These are phyloP conservation scores for Serranus cabrilla DNA, from an alignment of 2,797 vertebrate species.

Conservation along the genomic window DNA sequence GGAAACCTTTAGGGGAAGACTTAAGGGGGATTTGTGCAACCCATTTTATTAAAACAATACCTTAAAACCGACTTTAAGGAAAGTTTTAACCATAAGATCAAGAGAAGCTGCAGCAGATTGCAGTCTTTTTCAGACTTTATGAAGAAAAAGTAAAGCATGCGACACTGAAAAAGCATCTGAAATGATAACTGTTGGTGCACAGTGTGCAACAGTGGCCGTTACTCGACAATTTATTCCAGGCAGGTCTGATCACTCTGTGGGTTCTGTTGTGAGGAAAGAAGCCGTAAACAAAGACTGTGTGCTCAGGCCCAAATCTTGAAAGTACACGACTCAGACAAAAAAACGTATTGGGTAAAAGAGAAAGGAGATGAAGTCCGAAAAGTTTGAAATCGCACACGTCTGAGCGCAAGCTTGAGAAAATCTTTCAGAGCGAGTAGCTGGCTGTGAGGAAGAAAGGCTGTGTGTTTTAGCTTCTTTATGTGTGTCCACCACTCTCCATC, in stretches of 20 bases:
- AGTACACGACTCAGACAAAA: conserved; percentile 57
- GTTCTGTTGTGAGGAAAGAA: conserved; percentile 40
- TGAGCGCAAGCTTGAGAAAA: conserved; percentile 83
- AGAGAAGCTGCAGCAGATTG: conserved; percentile 82
- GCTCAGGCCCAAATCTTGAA: conserved; percentile 60
- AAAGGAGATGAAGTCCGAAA: conserved; percentile 71
- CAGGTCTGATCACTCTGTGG: conserved; percentile 23
- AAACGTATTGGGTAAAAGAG: conserved; percentile 55
- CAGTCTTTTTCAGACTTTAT: conserved; percentile 63
- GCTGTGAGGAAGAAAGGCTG: conserved; percentile 83
- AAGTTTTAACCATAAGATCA: conserved; percentile 41
- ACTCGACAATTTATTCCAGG: conserved; percentile 24
- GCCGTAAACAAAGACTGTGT: conserved; percentile 55
- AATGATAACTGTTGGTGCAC: not conserved
- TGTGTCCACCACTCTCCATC: conserved; percentile 76
- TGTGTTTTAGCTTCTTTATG: conserved; percentile 83
- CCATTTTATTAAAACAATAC: too few relatives aligned
- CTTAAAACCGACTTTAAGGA: too few relatives aligned
- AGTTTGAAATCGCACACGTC: conserved; percentile 72
- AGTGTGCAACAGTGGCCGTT: conserved; percentile 11
- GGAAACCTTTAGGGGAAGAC: too few relatives aligned
- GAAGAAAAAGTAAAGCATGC: conserved; percentile 8
- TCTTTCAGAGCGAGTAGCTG: conserved; percentile 72
- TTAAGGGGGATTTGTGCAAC: too few relatives aligned
- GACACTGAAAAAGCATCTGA: not conserved